Percentiles rank a stretch among this genome's conserved stretches.
phyloP scores from a whole-genome alignment of 2,888 invertebrate species.

The Eilema sororculum region DNA sequence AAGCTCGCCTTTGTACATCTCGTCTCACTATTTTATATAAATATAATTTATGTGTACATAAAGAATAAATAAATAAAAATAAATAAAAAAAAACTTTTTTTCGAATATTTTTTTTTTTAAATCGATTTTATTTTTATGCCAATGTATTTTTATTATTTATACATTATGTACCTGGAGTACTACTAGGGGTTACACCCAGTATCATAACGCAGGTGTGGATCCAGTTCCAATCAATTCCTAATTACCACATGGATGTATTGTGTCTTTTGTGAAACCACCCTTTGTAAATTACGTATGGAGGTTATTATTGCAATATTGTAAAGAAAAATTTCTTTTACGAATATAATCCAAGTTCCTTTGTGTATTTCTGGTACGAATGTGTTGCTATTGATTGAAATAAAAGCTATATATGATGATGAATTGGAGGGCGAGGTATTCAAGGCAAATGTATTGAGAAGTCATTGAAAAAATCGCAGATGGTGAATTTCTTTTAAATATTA shows the following conservation, averaged over 20 bases:
- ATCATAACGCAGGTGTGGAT: slow-evolving; percentile 28
- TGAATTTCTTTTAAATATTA: neutral
- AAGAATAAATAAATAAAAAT: too few relatives aligned
- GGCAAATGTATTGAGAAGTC: neutral
- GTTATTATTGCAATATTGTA: slow-evolving; percentile 26
- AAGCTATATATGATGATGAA: neutral
- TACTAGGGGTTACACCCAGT: neutral
- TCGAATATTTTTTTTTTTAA: too few relatives aligned
- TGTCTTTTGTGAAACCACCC: slow-evolving; percentile 28
- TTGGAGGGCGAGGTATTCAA: neutral
- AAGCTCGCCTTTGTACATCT: too few relatives aligned
- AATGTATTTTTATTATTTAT: too few relatives aligned
- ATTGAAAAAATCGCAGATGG: neutral
- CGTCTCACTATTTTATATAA: too few relatives aligned
- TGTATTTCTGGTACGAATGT: slow-evolving; percentile 13
- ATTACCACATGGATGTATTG: slow-evolving; percentile 40
- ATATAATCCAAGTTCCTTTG: slow-evolving; percentile 20
- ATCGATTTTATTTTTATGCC: too few relatives aligned
- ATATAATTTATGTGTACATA: too few relatives aligned
- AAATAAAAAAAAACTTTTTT: too few relatives aligned
- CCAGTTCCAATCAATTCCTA: slow-evolving; percentile 36
- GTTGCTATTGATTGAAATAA: slow-evolving; percentile 17
- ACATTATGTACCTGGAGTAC: too few relatives aligned
- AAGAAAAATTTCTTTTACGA: slow-evolving; percentile 23
- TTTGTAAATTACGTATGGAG: slow-evolving; percentile 15